Conservation (phyloP, 2,888 invertebrate species). For the Ophioninae sp. region DNA sequence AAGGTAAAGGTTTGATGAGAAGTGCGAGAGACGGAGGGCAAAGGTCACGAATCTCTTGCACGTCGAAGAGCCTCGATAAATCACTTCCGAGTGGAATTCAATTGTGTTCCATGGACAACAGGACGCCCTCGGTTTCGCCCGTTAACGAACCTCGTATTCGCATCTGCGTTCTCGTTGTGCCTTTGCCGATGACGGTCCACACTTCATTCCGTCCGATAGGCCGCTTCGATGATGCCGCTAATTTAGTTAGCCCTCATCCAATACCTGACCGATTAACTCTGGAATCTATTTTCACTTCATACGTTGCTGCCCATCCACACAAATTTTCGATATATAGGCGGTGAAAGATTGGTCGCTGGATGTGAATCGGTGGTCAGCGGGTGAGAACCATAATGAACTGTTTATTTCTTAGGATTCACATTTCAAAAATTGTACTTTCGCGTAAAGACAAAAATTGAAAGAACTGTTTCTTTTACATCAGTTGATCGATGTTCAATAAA, state of each 20-base stretch:
- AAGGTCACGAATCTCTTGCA: conserved; percentile 50
- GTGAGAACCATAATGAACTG: neutral
- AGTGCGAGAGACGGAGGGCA: conserved; percentile 9
- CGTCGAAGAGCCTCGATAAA: conserved; percentile 48
- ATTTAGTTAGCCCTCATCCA: conserved; percentile 57
- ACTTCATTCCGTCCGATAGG: conserved; percentile 64
- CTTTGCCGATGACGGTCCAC: conserved; percentile 50
- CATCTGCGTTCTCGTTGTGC: conserved; percentile 39
- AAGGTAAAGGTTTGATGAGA: conserved; percentile 1
- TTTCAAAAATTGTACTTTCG: neutral
- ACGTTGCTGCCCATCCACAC: conserved; percentile 9
- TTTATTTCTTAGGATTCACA: neutral
- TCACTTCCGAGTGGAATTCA: conserved; percentile 52
- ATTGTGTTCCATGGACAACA: conserved; percentile 44
- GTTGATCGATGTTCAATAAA: neutral
- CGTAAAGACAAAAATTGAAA: neutral
- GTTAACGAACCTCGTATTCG: conserved; percentile 41
- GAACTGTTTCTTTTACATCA: neutral
- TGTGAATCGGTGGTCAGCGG: neutral
- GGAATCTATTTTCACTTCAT: conserved; percentile 52
- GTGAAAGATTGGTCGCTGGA: neutral
- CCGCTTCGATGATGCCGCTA: conserved; percentile 61
- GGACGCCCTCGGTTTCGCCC: conserved; percentile 16
- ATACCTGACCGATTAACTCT: conserved; percentile 44
- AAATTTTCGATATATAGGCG: neutral